Evolutionary conservation across 2,113 vertebrate genomes (phyloP).

Genomic region (Catharus minimus): DNA sequence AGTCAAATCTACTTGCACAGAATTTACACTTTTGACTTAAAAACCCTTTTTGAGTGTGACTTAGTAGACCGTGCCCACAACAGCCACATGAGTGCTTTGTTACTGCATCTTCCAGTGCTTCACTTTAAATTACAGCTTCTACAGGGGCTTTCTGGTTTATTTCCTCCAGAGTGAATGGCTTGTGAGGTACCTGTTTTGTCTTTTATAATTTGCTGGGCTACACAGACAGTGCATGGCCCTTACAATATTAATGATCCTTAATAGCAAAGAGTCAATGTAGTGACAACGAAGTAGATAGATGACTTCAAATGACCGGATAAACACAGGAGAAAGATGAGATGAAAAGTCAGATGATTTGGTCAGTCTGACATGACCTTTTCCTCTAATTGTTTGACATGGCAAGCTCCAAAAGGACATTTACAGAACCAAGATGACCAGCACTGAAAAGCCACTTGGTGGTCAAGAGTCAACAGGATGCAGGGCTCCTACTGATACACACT

Average conservation of each 20-base stretch:
- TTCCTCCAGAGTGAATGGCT: neutral
- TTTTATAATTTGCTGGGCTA: neutral
- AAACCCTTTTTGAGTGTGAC: neutral
- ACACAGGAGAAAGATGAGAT: neutral
- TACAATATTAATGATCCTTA: slow-evolving; percentile 19
- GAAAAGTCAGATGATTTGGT: neutral
- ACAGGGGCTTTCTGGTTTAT: neutral
- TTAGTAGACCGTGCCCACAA: neutral
- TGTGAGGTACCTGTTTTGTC: neutral
- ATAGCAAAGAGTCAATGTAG: neutral
- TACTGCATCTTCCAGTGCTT: neutral
- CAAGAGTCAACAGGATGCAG: neutral
- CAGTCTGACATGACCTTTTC: neutral
- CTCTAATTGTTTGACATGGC: neutral
- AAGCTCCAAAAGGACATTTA: neutral
- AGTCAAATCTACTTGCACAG: neutral
- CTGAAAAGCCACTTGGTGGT: neutral
- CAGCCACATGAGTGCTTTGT: rapidly evolving
- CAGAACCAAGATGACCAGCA: neutral
- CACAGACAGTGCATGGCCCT: neutral
- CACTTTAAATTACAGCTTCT: neutral
- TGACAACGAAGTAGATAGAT: neutral
- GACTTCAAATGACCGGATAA: slow-evolving; percentile 11
- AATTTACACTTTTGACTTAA: neutral
- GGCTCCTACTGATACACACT: neutral